A percentile compares a stretch with the other conserved stretches of the same genome.
Conservation (phyloP, 1,140 invertebrate genomes). For the Littorina saxatilis region DNA sequence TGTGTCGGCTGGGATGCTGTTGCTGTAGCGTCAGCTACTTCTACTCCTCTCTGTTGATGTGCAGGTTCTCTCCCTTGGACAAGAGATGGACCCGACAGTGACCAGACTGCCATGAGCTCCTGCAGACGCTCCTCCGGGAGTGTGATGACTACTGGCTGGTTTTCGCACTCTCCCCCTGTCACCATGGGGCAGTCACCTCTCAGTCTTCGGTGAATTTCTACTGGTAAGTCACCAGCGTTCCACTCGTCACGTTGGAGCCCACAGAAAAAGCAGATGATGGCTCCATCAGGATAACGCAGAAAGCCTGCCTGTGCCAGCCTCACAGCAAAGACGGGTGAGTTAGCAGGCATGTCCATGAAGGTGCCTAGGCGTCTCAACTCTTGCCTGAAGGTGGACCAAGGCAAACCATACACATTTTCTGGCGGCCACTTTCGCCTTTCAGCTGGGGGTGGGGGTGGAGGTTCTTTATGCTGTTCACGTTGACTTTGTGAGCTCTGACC, state of each 20-base stretch:
- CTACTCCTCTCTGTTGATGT: neutral
- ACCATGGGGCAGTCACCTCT: slow-evolving; percentile 48
- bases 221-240: slow-evolving; percentile 42
- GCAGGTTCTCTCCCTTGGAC: neutral
- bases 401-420: neutral
- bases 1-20: neutral
- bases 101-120: slow-evolving; percentile 11
- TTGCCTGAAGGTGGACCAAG: neutral
- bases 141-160: slow-evolving; percentile 35
- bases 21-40: too few relatives aligned
- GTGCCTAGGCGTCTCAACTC: slow-evolving; percentile 79
- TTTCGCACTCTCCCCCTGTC: slow-evolving; percentile 32
- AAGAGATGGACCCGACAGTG: neutral
- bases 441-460: neutral
- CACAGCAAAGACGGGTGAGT: slow-evolving; percentile 84
- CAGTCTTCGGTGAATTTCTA: slow-evolving; percentile 42
- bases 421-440: neutral
- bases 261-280: slow-evolving; percentile 54
- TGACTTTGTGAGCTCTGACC: neutral
- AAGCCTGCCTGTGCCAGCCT: slow-evolving; percentile 84
- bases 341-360: slow-evolving; percentile 78
- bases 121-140: neutral
- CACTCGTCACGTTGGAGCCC: slow-evolving; percentile 42
- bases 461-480: neutral
- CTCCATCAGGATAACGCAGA: slow-evolving; percentile 39